Evolutionary conservation across 1,140 invertebrate species (phyloP), one percentile per base, ranked within the genome.

Genomic region (Pseudomyrmex gracilis): DNA sequence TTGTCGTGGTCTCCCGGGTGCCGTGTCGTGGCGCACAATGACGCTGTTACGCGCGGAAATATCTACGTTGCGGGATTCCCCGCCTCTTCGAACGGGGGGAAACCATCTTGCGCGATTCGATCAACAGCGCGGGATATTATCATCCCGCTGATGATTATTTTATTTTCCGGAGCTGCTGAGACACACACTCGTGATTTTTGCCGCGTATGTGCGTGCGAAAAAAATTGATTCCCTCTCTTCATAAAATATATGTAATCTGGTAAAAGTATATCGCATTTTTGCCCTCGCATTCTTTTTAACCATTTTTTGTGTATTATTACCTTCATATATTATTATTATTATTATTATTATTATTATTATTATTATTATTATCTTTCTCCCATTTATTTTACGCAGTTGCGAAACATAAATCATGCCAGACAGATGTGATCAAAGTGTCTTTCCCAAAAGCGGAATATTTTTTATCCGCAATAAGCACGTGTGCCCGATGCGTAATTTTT

Each of bases 1-100:
- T 88, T 86, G 80, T 77, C 76, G 73, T 22, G 78, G 51, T 87
- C 83, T 85, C 87, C 55, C 57, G 85, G 73, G 87, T 80, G 51
- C 87, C 71, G 68, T 89, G 87, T 83, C 83, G 82, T 49, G 83
- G 51, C n/a, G 74, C 82, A 77, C 57, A 71, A 68, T 70, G 76
- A 80, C 12, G 80, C 68, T 58, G 86, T 87, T 87, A 87, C 64
- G 45, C 57, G 68, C 68, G 61, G 64, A 68, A 20, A 71, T 55
- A 34, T 57, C n/a, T 67, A 80, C 58, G 63, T 80, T 53, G 70
- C 73, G 83, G 76, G 80, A 85, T 73, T 63, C 63, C 12, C 55
- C n/a, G 45, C 47, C 51, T 55, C 49, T 13, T 57, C 20, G 34
- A 0, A 34, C 7, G 5, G 55, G 51, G 5, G 55, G 51, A 22